phyloP scores from a whole-genome alignment of 2,113 vertebrate genomes.

The Cynopterus brachyotis region DNA sequence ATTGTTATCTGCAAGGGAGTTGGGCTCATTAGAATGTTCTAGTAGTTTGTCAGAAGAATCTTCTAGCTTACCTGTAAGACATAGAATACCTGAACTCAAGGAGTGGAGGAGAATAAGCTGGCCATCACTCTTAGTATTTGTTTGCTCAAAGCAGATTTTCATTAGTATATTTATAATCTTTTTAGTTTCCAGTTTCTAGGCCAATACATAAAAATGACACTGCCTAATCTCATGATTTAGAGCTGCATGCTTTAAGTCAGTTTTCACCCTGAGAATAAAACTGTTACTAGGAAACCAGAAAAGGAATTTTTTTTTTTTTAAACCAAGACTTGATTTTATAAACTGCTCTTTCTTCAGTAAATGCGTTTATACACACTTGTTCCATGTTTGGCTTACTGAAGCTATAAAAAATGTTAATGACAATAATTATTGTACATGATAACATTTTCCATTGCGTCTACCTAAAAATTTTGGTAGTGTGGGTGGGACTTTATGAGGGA shows the following conservation, averaged over 20 bases:
- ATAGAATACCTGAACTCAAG: background rate
- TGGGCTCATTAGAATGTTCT: background rate
- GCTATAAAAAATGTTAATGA: background rate
- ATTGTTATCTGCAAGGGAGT: background rate
- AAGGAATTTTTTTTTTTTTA: background rate
- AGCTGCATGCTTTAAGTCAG: background rate
- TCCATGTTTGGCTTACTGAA: background rate
- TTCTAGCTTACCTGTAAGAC: background rate
- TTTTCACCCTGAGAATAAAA: background rate
- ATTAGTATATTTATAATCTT: background rate
- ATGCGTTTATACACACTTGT: background rate
- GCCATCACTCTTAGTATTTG: background rate
- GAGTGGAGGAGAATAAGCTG: background rate
- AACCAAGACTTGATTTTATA: background rate
- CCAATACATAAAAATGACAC: background rate
- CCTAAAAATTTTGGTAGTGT: background rate
- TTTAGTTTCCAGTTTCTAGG: background rate
- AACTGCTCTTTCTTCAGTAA: background rate
- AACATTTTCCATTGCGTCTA: background rate
- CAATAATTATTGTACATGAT: background rate
- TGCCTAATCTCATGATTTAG: background rate
- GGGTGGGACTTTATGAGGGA: background rate
- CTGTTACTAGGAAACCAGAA: background rate
- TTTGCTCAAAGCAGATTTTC: background rate
- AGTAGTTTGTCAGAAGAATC: background rate